Evolutionary conservation across 2,113 vertebrate genomes (phyloP).

Genomic region (Acrocephalus arundinaceus): DNA sequence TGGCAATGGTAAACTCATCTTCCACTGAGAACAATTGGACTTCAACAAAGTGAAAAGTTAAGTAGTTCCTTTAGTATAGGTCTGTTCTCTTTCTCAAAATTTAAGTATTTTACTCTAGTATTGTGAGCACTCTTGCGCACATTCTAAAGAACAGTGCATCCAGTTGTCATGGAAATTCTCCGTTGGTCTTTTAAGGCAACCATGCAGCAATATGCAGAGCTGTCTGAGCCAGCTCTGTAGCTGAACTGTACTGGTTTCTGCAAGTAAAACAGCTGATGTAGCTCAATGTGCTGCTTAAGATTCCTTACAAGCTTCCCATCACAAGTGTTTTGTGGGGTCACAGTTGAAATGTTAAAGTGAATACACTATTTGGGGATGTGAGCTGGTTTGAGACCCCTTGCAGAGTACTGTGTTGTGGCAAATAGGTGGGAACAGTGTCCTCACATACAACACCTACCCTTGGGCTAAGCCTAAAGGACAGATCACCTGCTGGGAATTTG

Average conservation of each 20-base stretch:
- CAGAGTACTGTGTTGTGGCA: background rate
- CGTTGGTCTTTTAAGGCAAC: background rate
- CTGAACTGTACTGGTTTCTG: background rate
- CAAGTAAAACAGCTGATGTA: background rate
- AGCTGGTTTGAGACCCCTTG: background rate
- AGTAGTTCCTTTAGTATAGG: background rate
- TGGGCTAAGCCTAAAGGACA: background rate
- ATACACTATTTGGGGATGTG: background rate
- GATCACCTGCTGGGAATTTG: background rate
- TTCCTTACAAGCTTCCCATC: background rate
- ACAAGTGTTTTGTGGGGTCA: background rate
- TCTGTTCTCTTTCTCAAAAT: background rate
- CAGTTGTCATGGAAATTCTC: background rate
- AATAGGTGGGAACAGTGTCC: background rate
- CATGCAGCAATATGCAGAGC: background rate
- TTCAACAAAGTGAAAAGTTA: background rate
- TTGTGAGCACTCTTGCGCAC: background rate
- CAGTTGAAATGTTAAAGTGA: background rate
- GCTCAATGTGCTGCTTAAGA: background rate
- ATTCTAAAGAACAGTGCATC: background rate
- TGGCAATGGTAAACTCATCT: accelerated
- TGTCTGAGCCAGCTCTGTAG: background rate
- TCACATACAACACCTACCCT: background rate
- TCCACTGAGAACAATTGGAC: background rate
- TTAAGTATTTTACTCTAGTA: background rate